Evolutionary conservation across 2,797 vertebrate species (phyloP).

Genomic region (Sebastes oblongus): DNA sequence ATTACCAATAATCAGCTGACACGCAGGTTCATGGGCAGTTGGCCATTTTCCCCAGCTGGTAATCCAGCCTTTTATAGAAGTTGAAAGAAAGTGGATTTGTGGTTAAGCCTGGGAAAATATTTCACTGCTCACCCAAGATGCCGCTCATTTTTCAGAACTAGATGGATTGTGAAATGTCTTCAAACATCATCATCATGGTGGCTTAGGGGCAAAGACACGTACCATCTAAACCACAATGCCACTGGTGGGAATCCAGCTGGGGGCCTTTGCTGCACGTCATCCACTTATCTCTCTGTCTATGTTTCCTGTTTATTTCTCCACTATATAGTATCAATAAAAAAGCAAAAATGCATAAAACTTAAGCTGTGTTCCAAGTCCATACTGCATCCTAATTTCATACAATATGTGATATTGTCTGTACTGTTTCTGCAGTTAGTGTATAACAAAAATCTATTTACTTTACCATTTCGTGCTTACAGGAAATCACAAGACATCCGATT

Average conservation of each 20-base stretch:
- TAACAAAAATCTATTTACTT: not conserved
- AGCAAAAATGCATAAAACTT: not conserved
- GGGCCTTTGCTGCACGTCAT: not conserved
- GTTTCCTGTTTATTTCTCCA: not conserved
- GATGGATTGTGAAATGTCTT: conserved; percentile 32
- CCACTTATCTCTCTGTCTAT: not conserved
- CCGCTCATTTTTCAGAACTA: not conserved
- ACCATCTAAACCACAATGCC: not conserved
- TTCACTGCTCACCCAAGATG: not conserved
- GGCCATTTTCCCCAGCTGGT: not conserved
- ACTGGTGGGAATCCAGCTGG: not conserved
- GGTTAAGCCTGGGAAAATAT: not conserved
- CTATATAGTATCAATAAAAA: not conserved
- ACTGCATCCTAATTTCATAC: not conserved
- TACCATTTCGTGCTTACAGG: not conserved
- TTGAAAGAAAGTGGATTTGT: not conserved
- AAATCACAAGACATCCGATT: not conserved
- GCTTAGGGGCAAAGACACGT: not conserved
- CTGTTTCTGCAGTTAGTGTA: not conserved
- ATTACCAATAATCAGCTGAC: not conserved
- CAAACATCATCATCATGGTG: not conserved
- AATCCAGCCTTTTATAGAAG: not conserved
- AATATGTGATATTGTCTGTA: not conserved
- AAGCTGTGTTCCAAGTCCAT: not conserved
- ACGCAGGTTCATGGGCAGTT: not conserved